A percentile compares a stretch with the other conserved stretches of the same genome.
These are phyloP conservation scores for Propithecus perrieri DNA, from an alignment of 2,797 vertebrate species.

Conservation along the genomic window DNA sequence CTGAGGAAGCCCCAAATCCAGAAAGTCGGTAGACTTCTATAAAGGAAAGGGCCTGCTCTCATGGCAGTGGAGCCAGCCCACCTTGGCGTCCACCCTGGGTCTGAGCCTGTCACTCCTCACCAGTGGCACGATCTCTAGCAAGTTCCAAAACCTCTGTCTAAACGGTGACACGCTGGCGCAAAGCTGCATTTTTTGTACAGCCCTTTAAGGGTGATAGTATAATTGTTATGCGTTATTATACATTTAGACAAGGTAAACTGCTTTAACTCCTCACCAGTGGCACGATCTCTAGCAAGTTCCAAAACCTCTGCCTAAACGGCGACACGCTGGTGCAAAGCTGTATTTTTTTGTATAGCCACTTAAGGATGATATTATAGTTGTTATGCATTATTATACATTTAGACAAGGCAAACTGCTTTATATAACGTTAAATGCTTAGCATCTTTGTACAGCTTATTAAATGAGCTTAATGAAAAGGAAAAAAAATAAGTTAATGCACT, in stretches of 20 bases:
- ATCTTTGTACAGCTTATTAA: neutral
- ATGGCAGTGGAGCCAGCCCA: fast-evolving
- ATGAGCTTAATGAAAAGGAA: neutral
- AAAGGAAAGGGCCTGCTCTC: neutral
- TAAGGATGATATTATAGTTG: neutral
- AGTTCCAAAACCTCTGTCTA: neutral
- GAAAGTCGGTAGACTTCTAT: neutral
- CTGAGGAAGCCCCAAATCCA: neutral
- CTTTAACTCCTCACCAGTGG: neutral
- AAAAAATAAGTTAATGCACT: neutral
- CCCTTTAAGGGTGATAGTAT: neutral
- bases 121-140: neutral
- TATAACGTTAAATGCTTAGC: neutral
- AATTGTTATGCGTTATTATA: neutral
- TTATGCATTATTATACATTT: neutral
- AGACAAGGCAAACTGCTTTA: neutral
- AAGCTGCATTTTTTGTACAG: neutral
- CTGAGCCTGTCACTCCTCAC: neutral
- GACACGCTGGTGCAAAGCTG: neutral
- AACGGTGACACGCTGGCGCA: fast-evolving
- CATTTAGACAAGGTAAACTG: neutral
- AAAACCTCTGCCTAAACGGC: neutral
- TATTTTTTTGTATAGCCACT: neutral
- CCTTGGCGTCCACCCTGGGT: neutral
- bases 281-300: neutral